Percentiles rank a stretch among this genome's conserved stretches.
Conservation (phyloP, 35 echinoderm and acorn worm genomes). For the Heliocidaris tuberculata region DNA sequence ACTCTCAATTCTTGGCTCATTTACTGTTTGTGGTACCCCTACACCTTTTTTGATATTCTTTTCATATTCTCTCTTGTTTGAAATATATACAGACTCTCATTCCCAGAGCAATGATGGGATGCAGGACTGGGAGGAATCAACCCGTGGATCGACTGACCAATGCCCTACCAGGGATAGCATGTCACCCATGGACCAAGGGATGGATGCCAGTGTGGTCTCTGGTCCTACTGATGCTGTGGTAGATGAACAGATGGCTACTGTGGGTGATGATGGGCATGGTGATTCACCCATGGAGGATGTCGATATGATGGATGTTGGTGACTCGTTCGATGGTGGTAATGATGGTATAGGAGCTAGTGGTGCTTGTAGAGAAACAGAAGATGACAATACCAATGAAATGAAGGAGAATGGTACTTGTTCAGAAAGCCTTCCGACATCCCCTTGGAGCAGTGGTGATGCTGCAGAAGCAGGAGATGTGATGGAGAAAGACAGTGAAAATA, state of each 20-base stretch:
- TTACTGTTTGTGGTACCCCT: too few relatives aligned
- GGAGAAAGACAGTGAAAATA: neutral
- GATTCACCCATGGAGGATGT: neutral
- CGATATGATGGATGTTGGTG: neutral
- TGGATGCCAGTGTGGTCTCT: too few relatives aligned
- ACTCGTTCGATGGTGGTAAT: neutral
- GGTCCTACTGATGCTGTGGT: neutral
- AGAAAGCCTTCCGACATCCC: neutral
- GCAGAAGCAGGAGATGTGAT: neutral
- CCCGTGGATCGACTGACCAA: neutral
- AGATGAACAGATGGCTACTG: slow-evolving; percentile 26
- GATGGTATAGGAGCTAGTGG: neutral
- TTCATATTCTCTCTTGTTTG: neutral
- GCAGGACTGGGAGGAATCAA: neutral
- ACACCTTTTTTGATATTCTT: too few relatives aligned
- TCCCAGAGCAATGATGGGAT: neutral
- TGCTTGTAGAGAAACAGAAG: neutral
- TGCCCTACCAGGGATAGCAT: neutral
- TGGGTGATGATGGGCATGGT: neutral
- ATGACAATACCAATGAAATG: neutral
- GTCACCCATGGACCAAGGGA: neutral
- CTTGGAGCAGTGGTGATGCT: neutral
- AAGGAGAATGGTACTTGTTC: neutral
- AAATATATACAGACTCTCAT: neutral
- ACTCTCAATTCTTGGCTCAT: too few relatives aligned